Evolutionary conservation across 2,888 invertebrate genomes (phyloP).

Genomic region (Sisyra nigra): DNA sequence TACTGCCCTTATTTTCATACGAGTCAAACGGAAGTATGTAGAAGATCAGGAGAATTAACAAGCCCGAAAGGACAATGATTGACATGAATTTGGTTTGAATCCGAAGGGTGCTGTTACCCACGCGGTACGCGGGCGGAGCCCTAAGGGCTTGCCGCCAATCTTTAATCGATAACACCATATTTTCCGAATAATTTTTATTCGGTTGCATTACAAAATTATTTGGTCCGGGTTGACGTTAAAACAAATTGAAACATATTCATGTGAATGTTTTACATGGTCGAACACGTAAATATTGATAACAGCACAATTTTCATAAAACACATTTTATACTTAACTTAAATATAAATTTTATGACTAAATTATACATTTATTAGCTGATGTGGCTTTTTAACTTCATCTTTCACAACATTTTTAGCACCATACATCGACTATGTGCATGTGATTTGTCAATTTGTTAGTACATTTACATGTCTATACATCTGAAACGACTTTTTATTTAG

Average conservation of each 20-base stretch:
- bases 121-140: constrained; percentile 73
- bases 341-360: too few species aligned
- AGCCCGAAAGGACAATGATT: constrained; percentile 44
- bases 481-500: too few species aligned
- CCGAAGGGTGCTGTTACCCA: constrained; percentile 70
- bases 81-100: constrained; percentile 69
- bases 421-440: too few species aligned
- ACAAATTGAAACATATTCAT: not conserved
- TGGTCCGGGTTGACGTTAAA: constrained; percentile 13
- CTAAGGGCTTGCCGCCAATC: constrained; percentile 83
- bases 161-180: constrained; percentile 26
- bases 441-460: too few species aligned
- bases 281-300: too few species aligned
- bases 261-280: too few species aligned
- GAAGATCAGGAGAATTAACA: constrained; percentile 51
- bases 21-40: constrained; percentile 32
- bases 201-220: constrained; percentile 11
- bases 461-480: too few species aligned
- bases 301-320: too few species aligned
- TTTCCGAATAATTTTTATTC: constrained; percentile 15
- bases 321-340: too few species aligned
- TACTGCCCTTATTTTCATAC: constrained; percentile 15
- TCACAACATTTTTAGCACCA: too few species aligned
- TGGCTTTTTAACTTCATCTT: too few species aligned
- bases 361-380: too few species aligned